Conservation (phyloP, 53 echinoderm and acorn worm genomes). For the Apostichopus leukothele region DNA sequence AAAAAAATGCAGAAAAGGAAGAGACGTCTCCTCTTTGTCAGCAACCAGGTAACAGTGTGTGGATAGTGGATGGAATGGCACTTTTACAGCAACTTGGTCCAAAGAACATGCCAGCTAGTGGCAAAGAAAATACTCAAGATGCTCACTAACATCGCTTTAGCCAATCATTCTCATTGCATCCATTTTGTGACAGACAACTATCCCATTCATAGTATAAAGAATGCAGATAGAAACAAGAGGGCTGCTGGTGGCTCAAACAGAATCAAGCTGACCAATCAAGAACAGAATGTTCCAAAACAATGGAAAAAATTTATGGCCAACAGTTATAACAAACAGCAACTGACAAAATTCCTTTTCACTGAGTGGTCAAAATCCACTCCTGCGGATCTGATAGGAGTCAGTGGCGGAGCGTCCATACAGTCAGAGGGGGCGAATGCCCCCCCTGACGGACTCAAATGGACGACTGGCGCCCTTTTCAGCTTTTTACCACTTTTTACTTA, state of each 20-base stretch:
- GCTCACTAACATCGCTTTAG: constrained; percentile 28
- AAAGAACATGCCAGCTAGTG: constrained; percentile 52
- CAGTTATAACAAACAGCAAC: not conserved
- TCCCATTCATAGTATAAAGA: constrained; percentile 58
- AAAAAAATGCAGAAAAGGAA: not conserved
- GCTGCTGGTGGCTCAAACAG: constrained; percentile 58
- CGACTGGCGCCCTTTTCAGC: too few species aligned
- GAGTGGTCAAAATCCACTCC: too few species aligned
- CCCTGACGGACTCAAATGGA: too few species aligned
- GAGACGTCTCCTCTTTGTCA: not conserved
- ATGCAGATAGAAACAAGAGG: constrained; percentile 58
- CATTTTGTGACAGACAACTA: constrained; percentile 78
- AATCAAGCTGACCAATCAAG: constrained; percentile 22
- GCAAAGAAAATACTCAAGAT: constrained; percentile 43
- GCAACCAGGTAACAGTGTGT: constrained; percentile 43
- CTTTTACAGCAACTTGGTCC: constrained; percentile 26
- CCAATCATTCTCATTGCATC: constrained; percentile 18
- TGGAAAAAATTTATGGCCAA: constrained; percentile 62
- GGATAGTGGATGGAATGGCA: constrained; percentile 59
- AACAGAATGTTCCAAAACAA: constrained; percentile 45
- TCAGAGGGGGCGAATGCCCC: too few species aligned
- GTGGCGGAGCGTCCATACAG: too few species aligned
- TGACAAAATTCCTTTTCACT: too few species aligned
- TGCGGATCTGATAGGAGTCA: too few species aligned
- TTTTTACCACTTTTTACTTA: too few species aligned